These are phyloP conservation scores for Sebastes kiyomatsui DNA, from an alignment of 2,797 vertebrate species.

Conservation along the genomic window DNA sequence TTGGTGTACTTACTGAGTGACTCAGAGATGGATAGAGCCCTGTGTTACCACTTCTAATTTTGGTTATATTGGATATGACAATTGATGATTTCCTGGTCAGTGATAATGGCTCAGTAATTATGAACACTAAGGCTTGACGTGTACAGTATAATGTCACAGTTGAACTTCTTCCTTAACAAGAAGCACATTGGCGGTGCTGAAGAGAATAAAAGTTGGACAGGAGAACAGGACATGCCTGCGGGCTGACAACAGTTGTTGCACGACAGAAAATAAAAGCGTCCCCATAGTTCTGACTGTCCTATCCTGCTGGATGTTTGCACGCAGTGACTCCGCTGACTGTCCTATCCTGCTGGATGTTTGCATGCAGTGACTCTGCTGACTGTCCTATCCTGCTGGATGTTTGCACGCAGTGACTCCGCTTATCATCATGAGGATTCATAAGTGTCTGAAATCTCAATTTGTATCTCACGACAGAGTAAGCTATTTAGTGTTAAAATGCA, in stretches of 20 bases:
- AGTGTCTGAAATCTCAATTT: rapidly evolving
- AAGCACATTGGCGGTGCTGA: not conserved
- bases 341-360: too few species aligned
- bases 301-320: not conserved
- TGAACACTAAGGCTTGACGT: not conserved
- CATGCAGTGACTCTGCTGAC: not conserved
- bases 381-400: not conserved
- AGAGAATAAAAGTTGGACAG: not conserved
- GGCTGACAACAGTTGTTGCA: slow-evolving; percentile 5
- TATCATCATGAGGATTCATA: not conserved
- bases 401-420: not conserved
- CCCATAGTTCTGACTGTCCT: not conserved
- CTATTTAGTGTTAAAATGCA: too few species aligned
- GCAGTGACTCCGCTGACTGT: not conserved
- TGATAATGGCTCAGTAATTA: not conserved
- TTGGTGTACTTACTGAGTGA: not conserved
- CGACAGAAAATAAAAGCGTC: not conserved
- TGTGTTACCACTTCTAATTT: not conserved
- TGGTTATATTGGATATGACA: not conserved
- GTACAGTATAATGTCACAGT: not conserved
- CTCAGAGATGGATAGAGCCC: not conserved
- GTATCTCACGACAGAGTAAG: too few species aligned
- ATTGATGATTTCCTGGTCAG: not conserved
- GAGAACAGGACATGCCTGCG: slow-evolving; percentile 25
- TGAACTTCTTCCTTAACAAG: not conserved